Percentiles rank a stretch among this genome's conserved stretches.
phyloP scores from a whole-genome alignment of 2,797 vertebrate species.

The Momotus momota region DNA sequence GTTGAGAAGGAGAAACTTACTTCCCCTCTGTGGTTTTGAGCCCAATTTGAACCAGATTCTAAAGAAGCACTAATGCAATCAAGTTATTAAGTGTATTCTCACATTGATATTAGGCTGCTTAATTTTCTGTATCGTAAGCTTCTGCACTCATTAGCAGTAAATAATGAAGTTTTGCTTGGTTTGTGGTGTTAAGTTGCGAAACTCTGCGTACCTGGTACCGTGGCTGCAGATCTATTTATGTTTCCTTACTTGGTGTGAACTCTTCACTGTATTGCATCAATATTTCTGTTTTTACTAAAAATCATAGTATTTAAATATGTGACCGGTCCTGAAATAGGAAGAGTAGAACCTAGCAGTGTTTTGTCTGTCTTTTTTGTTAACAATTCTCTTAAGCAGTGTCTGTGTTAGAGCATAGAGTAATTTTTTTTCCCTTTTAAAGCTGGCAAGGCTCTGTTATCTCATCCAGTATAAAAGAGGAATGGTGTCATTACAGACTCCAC shows the following conservation, averaged over 20 bases:
- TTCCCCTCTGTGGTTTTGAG: background rate
- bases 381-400: background rate
- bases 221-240: background rate
- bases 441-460: background rate
- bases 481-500: background rate
- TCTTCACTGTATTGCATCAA: background rate
- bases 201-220: fast-evolving
- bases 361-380: background rate
- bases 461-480: background rate
- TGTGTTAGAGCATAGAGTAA: background rate
- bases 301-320: background rate
- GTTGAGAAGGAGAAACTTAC: background rate
- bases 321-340: background rate
- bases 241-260: background rate
- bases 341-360: background rate
- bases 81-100: background rate
- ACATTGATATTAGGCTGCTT: background rate
- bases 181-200: background rate
- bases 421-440: background rate
- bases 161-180: background rate
- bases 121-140: background rate
- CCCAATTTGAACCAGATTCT: background rate
- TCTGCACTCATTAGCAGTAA: background rate
- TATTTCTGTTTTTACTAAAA: background rate
- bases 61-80: background rate